A percentile compares a stretch with the other conserved stretches of the same genome.
phyloP scores from a whole-genome alignment of 2,888 invertebrate species.

The Cecidostiba fungosa region DNA sequence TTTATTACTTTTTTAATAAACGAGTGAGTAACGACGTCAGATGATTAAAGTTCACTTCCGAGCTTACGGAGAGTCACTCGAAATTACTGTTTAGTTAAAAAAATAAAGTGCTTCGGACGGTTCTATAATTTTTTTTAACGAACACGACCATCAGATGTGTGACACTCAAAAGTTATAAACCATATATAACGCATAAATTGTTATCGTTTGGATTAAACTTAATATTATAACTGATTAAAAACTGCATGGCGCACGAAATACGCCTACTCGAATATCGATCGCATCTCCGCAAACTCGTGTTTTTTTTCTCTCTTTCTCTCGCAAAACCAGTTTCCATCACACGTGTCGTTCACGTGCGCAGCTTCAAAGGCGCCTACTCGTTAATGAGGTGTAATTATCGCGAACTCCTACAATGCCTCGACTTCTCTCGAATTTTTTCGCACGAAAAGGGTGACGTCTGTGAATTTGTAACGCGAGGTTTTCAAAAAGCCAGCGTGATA shows the following conservation, averaged over 20 bases:
- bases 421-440: neutral
- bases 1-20: slow-evolving; percentile 24
- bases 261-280: slow-evolving; percentile 21
- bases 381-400: slow-evolving; percentile 78
- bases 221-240: too few relatives aligned
- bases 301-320: slow-evolving; percentile 18
- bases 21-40: neutral
- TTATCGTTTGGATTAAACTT: too few relatives aligned
- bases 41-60: neutral
- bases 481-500: neutral
- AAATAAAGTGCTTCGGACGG: neutral
- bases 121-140: slow-evolving; percentile 1
- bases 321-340: slow-evolving; percentile 62
- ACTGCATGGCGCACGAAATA: neutral
- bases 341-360: slow-evolving; percentile 66
- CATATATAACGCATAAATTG: neutral
- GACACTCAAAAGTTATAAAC: neutral
- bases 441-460: neutral
- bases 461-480: neutral
- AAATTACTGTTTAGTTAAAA: neutral
- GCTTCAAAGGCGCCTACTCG: slow-evolving; percentile 75
- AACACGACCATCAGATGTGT: neutral
- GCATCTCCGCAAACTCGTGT: neutral
- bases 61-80: neutral
- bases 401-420: slow-evolving; percentile 67